Percentiles rank a stretch among this genome's conserved stretches.
Evolutionary conservation across 2,113 vertebrate genomes (phyloP).

Genomic region (Hippocampus abdominalis): DNA sequence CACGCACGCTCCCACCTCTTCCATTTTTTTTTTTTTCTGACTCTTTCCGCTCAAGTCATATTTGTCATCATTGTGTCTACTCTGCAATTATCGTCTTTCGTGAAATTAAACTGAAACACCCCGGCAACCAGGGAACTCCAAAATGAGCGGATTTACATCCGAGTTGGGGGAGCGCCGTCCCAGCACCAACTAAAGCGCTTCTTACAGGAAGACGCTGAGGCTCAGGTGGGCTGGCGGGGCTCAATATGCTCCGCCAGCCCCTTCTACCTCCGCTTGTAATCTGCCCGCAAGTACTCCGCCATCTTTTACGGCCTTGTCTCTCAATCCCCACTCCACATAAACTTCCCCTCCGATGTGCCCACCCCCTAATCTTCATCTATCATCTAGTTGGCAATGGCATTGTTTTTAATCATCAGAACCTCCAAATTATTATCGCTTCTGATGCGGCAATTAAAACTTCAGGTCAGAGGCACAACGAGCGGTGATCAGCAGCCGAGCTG

Average conservation of each 20-base stretch:
- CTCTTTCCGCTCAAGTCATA: constrained; percentile 49
- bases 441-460: constrained; percentile 84
- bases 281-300: constrained; percentile 1
- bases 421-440: constrained; percentile 83
- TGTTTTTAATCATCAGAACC: constrained; percentile 84
- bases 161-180: constrained; percentile 44
- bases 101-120: constrained; percentile 61
- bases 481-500: constrained; percentile 81
- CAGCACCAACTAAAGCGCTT: constrained; percentile 53
- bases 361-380: constrained; percentile 64
- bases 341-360: constrained; percentile 50
- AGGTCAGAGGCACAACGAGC: constrained; percentile 83
- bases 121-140: constrained; percentile 46
- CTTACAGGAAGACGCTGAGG: constrained; percentile 41
- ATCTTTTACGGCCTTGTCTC: constrained; percentile 38
- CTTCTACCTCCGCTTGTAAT: constrained; percentile 18
- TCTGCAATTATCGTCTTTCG: constrained; percentile 55
- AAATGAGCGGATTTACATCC: constrained; percentile 55
- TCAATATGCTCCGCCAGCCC: constrained; percentile 39
- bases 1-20: constrained; percentile 25
- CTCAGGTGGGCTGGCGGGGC: constrained; percentile 42
- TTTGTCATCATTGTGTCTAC: constrained; percentile 47
- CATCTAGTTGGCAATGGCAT: constrained; percentile 79
- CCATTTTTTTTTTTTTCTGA: constrained; percentile 35
- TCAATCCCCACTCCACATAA: constrained; percentile 49